These are phyloP conservation scores for Acanthoscelides obtectus DNA, from an alignment of 2,888 invertebrate genomes.

Conservation along the genomic window DNA sequence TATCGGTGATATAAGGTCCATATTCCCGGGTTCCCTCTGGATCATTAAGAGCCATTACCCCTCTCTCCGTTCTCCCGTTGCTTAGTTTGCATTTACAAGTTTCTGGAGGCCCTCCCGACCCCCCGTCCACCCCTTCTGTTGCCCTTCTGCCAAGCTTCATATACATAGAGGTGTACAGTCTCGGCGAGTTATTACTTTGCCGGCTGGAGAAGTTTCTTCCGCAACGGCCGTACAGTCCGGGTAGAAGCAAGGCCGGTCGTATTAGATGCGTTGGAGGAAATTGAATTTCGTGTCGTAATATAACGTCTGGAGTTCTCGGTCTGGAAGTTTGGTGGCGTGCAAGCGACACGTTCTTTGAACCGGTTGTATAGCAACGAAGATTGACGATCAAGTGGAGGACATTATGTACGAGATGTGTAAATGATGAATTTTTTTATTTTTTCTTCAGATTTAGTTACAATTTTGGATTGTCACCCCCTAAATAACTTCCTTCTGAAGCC, in stretches of 20 bases:
- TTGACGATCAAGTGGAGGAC: no score
- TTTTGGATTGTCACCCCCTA: no score
- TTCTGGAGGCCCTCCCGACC: conserved; percentile 30
- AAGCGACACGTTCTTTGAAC: no score
- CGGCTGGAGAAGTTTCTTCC: not conserved
- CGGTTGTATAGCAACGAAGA: no score
- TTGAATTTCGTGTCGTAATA: not conserved
- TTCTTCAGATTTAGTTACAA: no score
- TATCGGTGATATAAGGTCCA: conserved; percentile 42
- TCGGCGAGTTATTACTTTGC: not conserved
- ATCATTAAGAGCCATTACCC: conserved; percentile 45
- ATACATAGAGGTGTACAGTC: conserved; percentile 48
- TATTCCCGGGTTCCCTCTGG: conserved; percentile 38
- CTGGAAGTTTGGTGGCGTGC: not conserved
- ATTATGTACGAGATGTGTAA: no score
- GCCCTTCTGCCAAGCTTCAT: conserved; percentile 42
- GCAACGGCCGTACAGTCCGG: not conserved
- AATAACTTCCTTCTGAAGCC: no score
- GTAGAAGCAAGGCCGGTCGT: not conserved
- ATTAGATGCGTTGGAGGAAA: not conserved
- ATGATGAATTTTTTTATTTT: no score
- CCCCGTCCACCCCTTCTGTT: conserved; percentile 27
- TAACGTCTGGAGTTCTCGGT: not conserved
- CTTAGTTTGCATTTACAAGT: conserved; percentile 49
- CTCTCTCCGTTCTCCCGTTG: conserved; percentile 34